Percentiles rank a stretch among this genome's conserved stretches.
phyloP scores from a whole-genome alignment of 2,797 vertebrate genomes.

The Typhlichthys subterraneus region DNA sequence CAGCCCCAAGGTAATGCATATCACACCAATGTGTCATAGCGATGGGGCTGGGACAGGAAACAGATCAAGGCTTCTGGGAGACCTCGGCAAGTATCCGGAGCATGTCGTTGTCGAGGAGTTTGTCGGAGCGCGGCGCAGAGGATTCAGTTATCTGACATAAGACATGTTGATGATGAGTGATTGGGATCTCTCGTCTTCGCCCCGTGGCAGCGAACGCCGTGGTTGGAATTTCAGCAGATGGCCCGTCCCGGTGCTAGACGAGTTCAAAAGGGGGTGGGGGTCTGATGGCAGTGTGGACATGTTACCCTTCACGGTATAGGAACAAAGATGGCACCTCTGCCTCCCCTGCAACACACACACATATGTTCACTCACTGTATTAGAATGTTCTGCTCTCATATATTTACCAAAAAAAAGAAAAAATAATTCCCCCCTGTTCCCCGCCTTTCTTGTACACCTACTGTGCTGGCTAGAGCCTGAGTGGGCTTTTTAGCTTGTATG shows the following conservation, averaged over 20 bases:
- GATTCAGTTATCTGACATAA: slow-evolving; percentile 39
- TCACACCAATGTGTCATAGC: slow-evolving; percentile 67
- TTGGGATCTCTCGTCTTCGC: slow-evolving; percentile 23
- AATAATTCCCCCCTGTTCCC: slow-evolving; percentile 22
- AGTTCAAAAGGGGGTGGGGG: slow-evolving; percentile 12
- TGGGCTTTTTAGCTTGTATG: slow-evolving; percentile 51
- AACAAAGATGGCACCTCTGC: slow-evolving; percentile 24
- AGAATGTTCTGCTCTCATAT: slow-evolving; percentile 2
- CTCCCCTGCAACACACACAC: background rate
- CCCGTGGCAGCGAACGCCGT: background rate
- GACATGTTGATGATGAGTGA: slow-evolving; percentile 34
- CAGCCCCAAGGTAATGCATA: slow-evolving; percentile 58
- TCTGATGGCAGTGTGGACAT: slow-evolving; percentile 17
- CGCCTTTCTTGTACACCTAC: slow-evolving; percentile 22
- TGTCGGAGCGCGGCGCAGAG: slow-evolving; percentile 17
- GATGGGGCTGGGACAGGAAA: slow-evolving; percentile 16
- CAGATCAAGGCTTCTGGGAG: slow-evolving; percentile 52
- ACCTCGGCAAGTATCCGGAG: slow-evolving; percentile 59
- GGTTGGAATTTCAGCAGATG: slow-evolving; percentile 20
- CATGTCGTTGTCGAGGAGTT: slow-evolving; percentile 51
- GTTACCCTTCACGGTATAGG: slow-evolving; percentile 29
- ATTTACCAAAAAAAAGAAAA: slow-evolving; percentile 17
- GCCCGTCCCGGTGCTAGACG: slow-evolving; percentile 24
- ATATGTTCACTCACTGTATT: slow-evolving; percentile 3
- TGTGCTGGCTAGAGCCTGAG: slow-evolving; percentile 38